Evolutionary conservation across 2,113 vertebrate genomes (phyloP), one percentile per base, ranked within the genome.

Genomic region (Campylorhamphus procurvoides): DNA sequence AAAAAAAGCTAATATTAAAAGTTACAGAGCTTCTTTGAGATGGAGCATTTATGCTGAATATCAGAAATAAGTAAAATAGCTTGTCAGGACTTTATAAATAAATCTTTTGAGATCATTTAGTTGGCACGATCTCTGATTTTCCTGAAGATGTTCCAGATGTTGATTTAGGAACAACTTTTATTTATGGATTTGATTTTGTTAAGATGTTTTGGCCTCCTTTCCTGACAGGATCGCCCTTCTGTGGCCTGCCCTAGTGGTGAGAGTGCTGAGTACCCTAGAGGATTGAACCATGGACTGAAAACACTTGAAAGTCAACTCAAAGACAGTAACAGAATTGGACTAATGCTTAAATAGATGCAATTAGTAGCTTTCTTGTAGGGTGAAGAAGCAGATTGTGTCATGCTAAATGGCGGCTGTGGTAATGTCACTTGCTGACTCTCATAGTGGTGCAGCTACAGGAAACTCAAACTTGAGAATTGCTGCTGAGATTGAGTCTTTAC

Each of bases 71-170:
- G 47, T 76, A 92, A 92, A 95, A 93, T n/a, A 88, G 47, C 55
- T 86, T 91, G 79, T 90, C 42, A 71, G 35, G 72, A 77, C 33
- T 83, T 91, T 62, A 56, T 72, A 76, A 89, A 89, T 85, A 85
- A 76, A 72, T 91, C 31, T 91, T 90, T 86, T 85, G 90, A 83
- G 49, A 72, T 83, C 1, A 58, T 83, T 72, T 77, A 83, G 50
- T 78, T 96, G 96, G 79, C 42, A 13, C 0, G 2, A 35, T 35
- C 9, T 72, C 37, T 78, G 39, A 31, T 84, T 85, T 93, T 94
- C 75, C 74, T 84, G 80, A 91, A 95, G 69, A 87, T 89, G 58
- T 29, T 80, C 62, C 84, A 97, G 84, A 87, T 95, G 93, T 87
- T 96, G 93, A 66, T 91, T 95, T 89, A 94, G 78, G 87, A 94